Base-by-base conservation (phyloP, 2,113 vertebrate genomes). In the Ctenomys sociabilis region DNA sequence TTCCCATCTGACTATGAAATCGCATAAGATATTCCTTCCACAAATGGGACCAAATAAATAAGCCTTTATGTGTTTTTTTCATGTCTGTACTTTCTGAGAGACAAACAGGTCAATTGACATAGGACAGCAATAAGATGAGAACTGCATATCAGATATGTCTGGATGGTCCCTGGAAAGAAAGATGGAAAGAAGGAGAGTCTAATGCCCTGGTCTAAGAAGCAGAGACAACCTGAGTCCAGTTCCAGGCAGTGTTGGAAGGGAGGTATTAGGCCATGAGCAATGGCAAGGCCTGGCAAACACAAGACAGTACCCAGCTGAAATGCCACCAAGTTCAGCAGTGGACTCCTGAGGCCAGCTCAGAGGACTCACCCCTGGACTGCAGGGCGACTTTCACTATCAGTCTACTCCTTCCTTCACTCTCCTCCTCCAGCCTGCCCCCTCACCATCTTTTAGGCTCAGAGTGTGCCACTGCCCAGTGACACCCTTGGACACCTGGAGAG, bases 11-110 rank as follows among this genome's bases (percentile, higher is more conserved):
- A 66, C 32, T 49, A 28, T 24, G 9, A 93, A 86, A 95, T 86
- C 14, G 57, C 63, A 0, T 32, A 64, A 70, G 49, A 73, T 28
- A 82, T 11, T 21, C 16, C 9, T n/a, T n/a, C 30, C 35, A 16
- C 49, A 45, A 30, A 63, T 49, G 32, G n/a, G 22, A 22, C 9
- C 61, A n/a, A 22, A 26, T 35, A 83, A 73, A 82, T 54, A 90
- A 75, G 61, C 0, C 19, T 89, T 82, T 45, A 16, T 66, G 35
- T 75, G 37, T 90, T 91, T 86, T 93, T 90, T 91, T 86, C 35
- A 49, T 35, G 4, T 88, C 63, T 86, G n/a, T 59, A 11, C 12
- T 72, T 95, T 92, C 95, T 96, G 54, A 64, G 24, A 80, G 30
- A 68, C 40, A 54, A 81, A 37, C 12, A 75, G 26, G 43, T 28